Conservation (phyloP, 2,113 vertebrate species). For the Eptesicus fuscus region DNA sequence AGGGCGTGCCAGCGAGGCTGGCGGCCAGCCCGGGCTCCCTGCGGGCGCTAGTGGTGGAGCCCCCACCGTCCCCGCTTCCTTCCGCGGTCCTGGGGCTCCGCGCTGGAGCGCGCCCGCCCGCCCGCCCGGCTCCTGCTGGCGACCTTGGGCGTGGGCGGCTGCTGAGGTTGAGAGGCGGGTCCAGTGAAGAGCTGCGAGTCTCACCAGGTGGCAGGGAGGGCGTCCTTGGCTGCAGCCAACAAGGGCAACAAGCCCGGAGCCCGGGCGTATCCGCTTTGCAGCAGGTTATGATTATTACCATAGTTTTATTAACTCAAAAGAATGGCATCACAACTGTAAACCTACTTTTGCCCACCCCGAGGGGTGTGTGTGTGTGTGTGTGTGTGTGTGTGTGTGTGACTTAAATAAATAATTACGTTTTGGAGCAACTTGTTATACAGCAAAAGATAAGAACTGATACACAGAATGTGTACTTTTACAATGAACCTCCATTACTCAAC, state of each 20-base stretch:
- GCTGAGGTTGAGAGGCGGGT: neutral
- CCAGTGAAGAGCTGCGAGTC: neutral
- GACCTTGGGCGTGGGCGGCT: neutral
- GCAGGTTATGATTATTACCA: neutral
- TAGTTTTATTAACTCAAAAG: neutral
- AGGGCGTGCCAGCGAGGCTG: neutral
- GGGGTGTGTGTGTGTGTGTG: too few species aligned
- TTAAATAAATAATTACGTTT: neutral
- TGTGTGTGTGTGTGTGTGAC: too few species aligned
- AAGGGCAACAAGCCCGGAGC: slow-evolving; percentile 75
- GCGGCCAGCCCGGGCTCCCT: neutral
- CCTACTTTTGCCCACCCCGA: too few species aligned
- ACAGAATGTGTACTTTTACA: neutral
- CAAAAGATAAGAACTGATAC: neutral
- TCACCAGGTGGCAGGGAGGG: neutral
- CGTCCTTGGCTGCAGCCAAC: neutral
- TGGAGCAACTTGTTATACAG: neutral
- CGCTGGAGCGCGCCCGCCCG: neutral
- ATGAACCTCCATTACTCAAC: neutral
- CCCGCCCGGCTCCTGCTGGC: neutral
- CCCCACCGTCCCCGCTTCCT: neutral
- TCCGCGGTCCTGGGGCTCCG: neutral
- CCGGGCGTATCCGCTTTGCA: slow-evolving; percentile 77
- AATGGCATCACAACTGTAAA: neutral
- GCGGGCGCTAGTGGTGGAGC: neutral